These are phyloP conservation scores for Stenichneumon culpator DNA, from an alignment of 2,888 invertebrate species.

Conservation along the genomic window DNA sequence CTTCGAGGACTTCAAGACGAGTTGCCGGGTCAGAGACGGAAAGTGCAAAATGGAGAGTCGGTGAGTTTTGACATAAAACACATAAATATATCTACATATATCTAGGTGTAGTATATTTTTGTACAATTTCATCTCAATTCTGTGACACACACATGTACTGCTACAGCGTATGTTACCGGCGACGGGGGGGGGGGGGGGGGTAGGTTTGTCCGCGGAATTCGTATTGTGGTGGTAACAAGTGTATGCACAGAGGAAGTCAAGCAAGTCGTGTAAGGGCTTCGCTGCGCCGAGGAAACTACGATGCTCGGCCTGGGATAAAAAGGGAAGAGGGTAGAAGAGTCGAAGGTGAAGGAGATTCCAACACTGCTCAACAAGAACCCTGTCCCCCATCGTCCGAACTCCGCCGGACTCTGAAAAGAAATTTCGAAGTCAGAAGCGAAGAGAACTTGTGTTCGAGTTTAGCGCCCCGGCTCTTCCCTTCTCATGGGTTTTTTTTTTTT, in stretches of 20 bases:
- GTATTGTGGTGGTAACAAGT: constrained; percentile 28
- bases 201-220: constrained; percentile 12
- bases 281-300: constrained; percentile 16
- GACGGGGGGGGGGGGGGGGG: too few species aligned
- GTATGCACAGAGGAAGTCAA: background rate
- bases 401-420: constrained; percentile 45
- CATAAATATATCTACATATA: constrained; percentile 13
- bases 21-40: constrained; percentile 94
- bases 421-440: constrained; percentile 55
- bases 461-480: constrained; percentile 17
- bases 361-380: constrained; percentile 17
- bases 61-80: constrained; percentile 86
- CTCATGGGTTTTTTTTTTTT: background rate
- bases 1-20: constrained; percentile 94
- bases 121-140: constrained; percentile 19
- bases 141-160: constrained; percentile 1
- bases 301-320: background rate
- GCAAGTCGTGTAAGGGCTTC: background rate
- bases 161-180: background rate
- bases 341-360: constrained; percentile 7
- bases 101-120: constrained; percentile 9
- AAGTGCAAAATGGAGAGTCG: constrained; percentile 96
- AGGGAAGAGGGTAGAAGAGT: background rate
- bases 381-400: constrained; percentile 28
- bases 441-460: constrained; percentile 58